These are phyloP conservation scores for Malurus alboscapulatus DNA, from an alignment of 2,113 vertebrate species.

Conservation along the genomic window DNA sequence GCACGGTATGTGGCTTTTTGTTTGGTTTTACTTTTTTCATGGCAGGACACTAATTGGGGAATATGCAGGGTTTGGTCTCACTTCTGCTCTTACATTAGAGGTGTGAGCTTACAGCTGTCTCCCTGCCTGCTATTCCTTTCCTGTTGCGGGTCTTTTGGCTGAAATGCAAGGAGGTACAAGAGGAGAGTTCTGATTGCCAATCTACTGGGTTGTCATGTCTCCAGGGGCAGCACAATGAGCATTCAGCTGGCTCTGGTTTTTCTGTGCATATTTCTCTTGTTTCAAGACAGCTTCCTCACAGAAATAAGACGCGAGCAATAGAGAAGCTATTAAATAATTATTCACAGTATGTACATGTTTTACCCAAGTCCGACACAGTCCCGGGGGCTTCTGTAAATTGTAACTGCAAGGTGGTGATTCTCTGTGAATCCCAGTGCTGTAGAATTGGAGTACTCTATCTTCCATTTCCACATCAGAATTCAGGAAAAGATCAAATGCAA, in stretches of 20 bases:
- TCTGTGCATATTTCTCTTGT: neutral
- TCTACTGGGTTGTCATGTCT: neutral
- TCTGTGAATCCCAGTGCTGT: neutral
- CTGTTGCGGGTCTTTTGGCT: neutral
- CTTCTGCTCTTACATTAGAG: neutral
- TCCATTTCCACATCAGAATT: neutral
- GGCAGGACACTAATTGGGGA: neutral
- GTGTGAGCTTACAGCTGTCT: neutral
- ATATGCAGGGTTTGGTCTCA: neutral
- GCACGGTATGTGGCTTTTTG: neutral
- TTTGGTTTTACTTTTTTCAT: neutral
- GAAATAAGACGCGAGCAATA: neutral
- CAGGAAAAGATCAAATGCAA: neutral
- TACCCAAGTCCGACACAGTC: neutral
- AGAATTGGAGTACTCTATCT: neutral
- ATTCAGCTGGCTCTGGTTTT: conserved; percentile 4
- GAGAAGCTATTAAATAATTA: neutral
- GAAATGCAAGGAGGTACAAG: neutral
- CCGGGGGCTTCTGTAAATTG: neutral
- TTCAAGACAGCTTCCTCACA: neutral
- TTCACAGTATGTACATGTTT: neutral
- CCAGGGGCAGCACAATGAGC: neutral
- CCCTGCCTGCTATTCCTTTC: neutral
- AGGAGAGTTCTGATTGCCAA: neutral
- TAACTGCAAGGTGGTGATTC: neutral